Percentiles rank a stretch among this genome's conserved stretches.
Conservation (phyloP, 1,140 invertebrate species). For the Megalopta genalis region DNA sequence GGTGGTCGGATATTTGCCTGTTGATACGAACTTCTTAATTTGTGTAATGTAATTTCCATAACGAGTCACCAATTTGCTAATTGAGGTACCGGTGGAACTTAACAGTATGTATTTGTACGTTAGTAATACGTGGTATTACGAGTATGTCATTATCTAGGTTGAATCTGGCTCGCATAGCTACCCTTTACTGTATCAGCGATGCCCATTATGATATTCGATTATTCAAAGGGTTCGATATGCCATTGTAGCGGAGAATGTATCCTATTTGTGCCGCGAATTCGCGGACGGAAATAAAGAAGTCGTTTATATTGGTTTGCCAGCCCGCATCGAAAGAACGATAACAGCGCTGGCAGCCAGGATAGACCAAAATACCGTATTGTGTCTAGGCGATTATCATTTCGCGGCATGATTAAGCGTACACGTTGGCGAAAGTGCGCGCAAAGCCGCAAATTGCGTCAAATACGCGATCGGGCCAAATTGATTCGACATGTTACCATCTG, state of each 20-base stretch:
- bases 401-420: slow-evolving; percentile 13
- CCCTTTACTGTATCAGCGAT: neutral
- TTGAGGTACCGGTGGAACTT: neutral
- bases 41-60: neutral
- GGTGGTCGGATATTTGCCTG: neutral
- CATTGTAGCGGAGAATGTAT: no score
- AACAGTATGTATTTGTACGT: neutral
- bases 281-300: neutral
- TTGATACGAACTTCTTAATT: no score
- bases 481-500: slow-evolving; percentile 32
- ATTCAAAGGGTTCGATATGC: neutral
- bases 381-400: slow-evolving; percentile 3
- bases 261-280: neutral
- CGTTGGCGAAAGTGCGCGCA: neutral
- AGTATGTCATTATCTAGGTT: neutral
- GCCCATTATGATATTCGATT: slow-evolving; percentile 24
- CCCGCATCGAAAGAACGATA: slow-evolving; percentile 15
- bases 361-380: neutral
- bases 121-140: neutral
- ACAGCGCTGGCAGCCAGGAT: neutral
- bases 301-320: slow-evolving; percentile 28
- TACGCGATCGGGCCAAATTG: slow-evolving; percentile 27
- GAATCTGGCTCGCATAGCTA: neutral
- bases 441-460: slow-evolving; percentile 33
- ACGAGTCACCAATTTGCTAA: neutral